Conservation (phyloP, 2,888 invertebrate genomes). For the Cremastinae sp. region DNA sequence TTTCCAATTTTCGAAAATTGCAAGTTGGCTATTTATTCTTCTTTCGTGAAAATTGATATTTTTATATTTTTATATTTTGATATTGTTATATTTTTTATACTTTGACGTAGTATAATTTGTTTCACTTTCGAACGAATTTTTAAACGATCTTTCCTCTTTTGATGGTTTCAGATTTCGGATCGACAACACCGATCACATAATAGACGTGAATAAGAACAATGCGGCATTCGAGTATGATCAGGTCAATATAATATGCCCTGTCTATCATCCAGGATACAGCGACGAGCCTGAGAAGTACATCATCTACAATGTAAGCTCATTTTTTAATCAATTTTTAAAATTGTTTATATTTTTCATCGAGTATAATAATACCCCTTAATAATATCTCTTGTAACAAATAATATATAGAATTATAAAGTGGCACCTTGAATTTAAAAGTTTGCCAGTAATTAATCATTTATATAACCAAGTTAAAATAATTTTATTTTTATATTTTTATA, state of each 20-base stretch:
- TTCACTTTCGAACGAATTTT: background rate
- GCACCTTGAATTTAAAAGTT: too few species aligned
- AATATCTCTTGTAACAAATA: too few species aligned
- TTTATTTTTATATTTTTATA: too few species aligned
- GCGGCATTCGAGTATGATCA: constrained; percentile 96
- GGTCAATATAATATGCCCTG: constrained; percentile 97
- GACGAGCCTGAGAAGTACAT: constrained; percentile 97
- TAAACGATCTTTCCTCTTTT: constrained; percentile 70
- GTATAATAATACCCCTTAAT: too few species aligned
- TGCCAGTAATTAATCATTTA: too few species aligned
- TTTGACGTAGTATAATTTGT: background rate
- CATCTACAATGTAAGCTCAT: constrained; percentile 90
- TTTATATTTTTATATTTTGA: too few species aligned
- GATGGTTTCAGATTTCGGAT: constrained; percentile 89
- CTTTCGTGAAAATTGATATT: too few species aligned
- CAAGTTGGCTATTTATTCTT: too few species aligned
- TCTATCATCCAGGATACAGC: constrained; percentile 91
- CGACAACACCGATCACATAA: constrained; percentile 98
- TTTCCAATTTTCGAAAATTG: too few species aligned
- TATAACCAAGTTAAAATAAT: too few species aligned
- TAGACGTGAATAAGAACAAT: constrained; percentile 96
- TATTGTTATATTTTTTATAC: too few species aligned
- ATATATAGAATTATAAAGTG: too few species aligned
- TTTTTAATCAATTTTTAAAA: background rate
- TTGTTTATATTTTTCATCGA: background rate